Conservation (phyloP, 2,888 invertebrate species). For the Sesia apiformis region DNA sequence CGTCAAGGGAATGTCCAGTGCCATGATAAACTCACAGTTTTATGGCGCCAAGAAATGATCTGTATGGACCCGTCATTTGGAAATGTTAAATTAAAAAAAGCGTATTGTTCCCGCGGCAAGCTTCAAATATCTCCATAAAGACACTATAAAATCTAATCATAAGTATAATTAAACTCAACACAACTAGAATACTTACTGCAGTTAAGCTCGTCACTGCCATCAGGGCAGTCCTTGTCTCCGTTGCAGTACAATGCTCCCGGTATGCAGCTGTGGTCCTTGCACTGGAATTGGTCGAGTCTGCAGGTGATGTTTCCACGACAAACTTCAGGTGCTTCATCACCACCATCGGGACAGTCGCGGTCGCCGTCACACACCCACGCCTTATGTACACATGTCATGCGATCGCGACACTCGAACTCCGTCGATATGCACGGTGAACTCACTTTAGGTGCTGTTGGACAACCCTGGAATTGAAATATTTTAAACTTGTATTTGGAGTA, state of each 20-base stretch:
- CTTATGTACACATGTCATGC: conserved; percentile 85
- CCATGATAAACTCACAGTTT: too few species aligned
- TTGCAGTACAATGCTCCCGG: conserved; percentile 88
- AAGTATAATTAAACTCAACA: too few species aligned
- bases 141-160: too few species aligned
- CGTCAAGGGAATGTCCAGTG: too few species aligned
- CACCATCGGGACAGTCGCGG: conserved; percentile 86
- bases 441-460: conserved; percentile 66
- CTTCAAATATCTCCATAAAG: too few species aligned
- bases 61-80: too few species aligned
- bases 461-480: conserved; percentile 60
- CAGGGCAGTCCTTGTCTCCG: conserved; percentile 85
- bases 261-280: conserved; percentile 86
- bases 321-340: conserved; percentile 80
- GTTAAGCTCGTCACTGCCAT: conserved; percentile 89
- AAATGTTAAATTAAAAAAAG: too few species aligned
- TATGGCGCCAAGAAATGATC: too few species aligned
- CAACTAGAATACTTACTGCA: conserved; percentile 76
- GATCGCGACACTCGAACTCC: conserved; percentile 88
- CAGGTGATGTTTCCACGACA: conserved; percentile 85
- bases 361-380: conserved; percentile 91
- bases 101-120: too few species aligned
- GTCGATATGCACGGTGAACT: conserved; percentile 79
- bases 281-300: conserved; percentile 90
- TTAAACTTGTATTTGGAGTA: too few species aligned